Evolutionary conservation across 2,888 invertebrate species (phyloP).

Genomic region (Cetonia aurata): DNA sequence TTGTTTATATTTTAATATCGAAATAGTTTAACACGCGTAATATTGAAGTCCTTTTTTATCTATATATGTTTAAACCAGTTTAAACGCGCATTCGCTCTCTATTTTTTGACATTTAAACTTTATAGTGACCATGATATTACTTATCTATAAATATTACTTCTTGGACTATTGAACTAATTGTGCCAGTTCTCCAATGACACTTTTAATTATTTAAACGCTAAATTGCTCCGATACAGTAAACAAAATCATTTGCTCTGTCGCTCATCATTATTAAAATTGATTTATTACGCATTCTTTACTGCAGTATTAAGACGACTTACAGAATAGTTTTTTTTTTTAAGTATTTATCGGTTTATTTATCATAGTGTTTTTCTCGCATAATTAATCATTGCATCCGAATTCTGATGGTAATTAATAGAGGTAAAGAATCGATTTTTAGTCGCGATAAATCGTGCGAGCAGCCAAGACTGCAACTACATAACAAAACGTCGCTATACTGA

Average conservation of each 20-base stretch:
- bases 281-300: background rate
- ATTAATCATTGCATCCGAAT: no score
- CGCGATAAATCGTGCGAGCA: no score
- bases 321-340: no score
- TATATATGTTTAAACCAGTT: slow-evolving; percentile 23
- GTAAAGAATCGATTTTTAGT: no score
- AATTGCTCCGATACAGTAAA: slow-evolving; percentile 4
- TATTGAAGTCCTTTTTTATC: background rate
- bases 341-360: no score
- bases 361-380: no score
- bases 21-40: slow-evolving; percentile 6
- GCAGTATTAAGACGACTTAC: no score
- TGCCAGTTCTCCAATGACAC: slow-evolving; percentile 24
- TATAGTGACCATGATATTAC: slow-evolving; percentile 18
- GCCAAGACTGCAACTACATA: no score
- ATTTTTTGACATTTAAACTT: slow-evolving; percentile 32
- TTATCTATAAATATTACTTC: slow-evolving; percentile 24
- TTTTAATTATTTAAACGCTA: slow-evolving; percentile 28
- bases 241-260: slow-evolving; percentile 19
- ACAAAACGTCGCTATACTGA: no score
- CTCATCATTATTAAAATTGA: background rate
- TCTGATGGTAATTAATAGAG: no score
- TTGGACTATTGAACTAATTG: slow-evolving; percentile 25
- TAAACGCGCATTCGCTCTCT: slow-evolving; percentile 10
- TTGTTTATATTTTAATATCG: slow-evolving; percentile 2